Conservation (phyloP, 2,797 vertebrate species). For the Typhlichthys eigenmanni region DNA sequence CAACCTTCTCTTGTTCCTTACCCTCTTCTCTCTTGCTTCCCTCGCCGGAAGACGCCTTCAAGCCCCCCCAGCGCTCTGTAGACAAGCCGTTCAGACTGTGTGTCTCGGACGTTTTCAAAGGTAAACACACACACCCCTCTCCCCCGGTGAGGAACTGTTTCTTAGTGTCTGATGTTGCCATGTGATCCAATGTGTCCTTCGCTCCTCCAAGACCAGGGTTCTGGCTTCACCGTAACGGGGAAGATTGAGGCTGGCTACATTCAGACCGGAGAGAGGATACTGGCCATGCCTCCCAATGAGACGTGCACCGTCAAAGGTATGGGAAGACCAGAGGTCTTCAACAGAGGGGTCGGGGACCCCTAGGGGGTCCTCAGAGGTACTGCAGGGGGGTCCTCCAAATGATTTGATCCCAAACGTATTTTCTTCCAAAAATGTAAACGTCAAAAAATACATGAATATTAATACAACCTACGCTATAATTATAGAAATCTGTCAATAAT, state of each 20-base stretch:
- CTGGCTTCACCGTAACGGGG: conserved; percentile 96
- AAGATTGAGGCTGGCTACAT: conserved; percentile 97
- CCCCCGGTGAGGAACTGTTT: not conserved
- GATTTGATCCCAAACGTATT: no score
- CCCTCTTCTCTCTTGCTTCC: not conserved
- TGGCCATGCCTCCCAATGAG: conserved; percentile 97
- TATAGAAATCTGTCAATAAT: no score
- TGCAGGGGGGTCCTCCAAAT: no score
- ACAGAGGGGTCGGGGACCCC: no score
- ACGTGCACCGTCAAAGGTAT: conserved; percentile 96
- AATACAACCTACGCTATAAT: no score
- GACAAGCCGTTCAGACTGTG: conserved; percentile 95
- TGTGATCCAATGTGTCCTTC: conserved; percentile 1
- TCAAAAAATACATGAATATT: no score
- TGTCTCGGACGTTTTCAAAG: conserved; percentile 97
- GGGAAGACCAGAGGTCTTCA: not conserved
- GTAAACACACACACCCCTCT: conserved; percentile 67
- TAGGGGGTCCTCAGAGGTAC: no score
- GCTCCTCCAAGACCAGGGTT: conserved; percentile 88
- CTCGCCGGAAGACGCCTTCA: conserved; percentile 85
- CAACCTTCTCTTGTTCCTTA: conserved; percentile 30
- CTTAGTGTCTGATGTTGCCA: not conserved
- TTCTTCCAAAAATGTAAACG: no score
- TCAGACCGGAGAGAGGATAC: conserved; percentile 88
- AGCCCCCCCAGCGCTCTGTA: conserved; percentile 89